Evolutionary conservation across 2,888 invertebrate genomes (phyloP), one percentile per base, ranked within the genome.

Genomic region (Deilephila elpenor): DNA sequence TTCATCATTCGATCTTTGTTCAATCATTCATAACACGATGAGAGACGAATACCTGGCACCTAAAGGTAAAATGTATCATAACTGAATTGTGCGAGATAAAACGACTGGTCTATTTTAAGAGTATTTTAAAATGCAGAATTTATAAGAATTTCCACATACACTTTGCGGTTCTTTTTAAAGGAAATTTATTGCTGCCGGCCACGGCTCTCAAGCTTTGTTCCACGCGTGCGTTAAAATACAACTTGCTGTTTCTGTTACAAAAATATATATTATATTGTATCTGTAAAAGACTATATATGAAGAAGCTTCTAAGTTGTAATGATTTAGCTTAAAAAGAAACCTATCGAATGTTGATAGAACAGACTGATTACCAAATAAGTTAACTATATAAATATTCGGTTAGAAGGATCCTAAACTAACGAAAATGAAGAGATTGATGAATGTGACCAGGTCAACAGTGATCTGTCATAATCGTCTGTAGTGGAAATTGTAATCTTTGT

Each of bases 121-220:
- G 25, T 51, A 51, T 51, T 25, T 44, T 51, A 67, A 67, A 67
- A 29, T 25, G 25, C 25, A 25, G 17, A 67, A 17, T 51, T 17
- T 67, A 67, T 67, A 17, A 17, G 67, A 67, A 67, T 6, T 67
- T 20, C 44, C n/a, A 25, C 25, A 20, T 14, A 5, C 44, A 20
- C 20, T 51, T 17, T 29, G 11, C 34, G 11, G 44, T 51, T 67
- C 29, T 20, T 29, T 25, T 67, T 29, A 67, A 25, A 67, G 67
- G 17, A 62, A 34, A 64, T 64, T 64, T 64, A 64, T 44, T 64
- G 64, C 64, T 7, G 44, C 14, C 20, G 14, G 20, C 64, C 20
- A 20, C 20, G 64, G 64, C 20, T 37, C 44, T 44, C 64, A 64
- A 64, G 44, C 44, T 8, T 37, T 4, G 44, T 11, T 64, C n/a